Evolutionary conservation across 2,888 invertebrate species (phyloP).

Genomic region (Drosophila engyochracea): DNA sequence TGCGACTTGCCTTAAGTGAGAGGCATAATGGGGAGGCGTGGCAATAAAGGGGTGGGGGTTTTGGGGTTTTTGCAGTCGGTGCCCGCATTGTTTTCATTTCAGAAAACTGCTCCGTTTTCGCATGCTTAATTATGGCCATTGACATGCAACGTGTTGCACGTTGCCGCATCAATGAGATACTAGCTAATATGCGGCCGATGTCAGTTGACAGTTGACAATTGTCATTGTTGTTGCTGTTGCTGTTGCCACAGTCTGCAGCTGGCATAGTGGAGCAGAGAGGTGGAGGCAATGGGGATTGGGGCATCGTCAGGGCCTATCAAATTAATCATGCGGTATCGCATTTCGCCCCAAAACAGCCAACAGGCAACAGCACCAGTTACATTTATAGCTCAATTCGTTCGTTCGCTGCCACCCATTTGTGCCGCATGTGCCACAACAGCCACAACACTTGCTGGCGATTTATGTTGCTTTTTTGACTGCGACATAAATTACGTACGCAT

Average conservation of each 20-base stretch:
- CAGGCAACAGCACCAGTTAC: conserved; percentile 47
- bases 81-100: conserved; percentile 78
- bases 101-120: conserved; percentile 73
- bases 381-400: conserved; percentile 76
- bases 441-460: conserved; percentile 62
- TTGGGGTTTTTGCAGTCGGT: conserved; percentile 16
- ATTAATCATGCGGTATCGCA: conserved; percentile 79
- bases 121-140: conserved; percentile 82
- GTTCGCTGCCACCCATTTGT: conserved; percentile 36
- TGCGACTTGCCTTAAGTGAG: conserved; percentile 25
- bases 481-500: conserved; percentile 71
- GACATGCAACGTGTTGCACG: conserved; percentile 79
- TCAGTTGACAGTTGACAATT: conserved; percentile 11
- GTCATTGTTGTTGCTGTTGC: conserved; percentile 11
- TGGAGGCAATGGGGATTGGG: neutral
- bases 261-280: neutral
- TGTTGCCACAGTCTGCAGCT: neutral
- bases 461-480: conserved; percentile 69
- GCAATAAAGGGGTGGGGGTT: neutral
- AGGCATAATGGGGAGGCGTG: neutral
- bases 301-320: conserved; percentile 62
- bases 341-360: conserved; percentile 58
- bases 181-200: conserved; percentile 66
- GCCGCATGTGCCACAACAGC: conserved; percentile 34
- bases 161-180: conserved; percentile 51